phyloP scores from a whole-genome alignment of 2,888 invertebrate species.

The Acronicta psi region DNA sequence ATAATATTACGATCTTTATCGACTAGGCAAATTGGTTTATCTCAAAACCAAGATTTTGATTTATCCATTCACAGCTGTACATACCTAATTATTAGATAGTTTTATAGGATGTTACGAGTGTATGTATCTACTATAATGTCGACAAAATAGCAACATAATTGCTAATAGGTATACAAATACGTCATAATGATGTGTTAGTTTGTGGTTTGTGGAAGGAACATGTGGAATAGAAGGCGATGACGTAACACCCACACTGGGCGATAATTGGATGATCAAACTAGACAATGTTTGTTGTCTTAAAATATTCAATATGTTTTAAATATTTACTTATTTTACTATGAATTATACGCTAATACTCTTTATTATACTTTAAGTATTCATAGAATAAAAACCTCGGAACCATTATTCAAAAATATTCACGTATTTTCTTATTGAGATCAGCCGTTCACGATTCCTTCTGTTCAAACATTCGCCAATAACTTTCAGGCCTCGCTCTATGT shows the following conservation, averaged over 20 bases:
- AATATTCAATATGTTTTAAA: slow-evolving; percentile 10
- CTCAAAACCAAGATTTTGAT: slow-evolving; percentile 13
- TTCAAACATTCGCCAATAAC: slow-evolving; percentile 16
- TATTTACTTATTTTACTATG: slow-evolving; percentile 5
- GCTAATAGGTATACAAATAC: slow-evolving; percentile 21
- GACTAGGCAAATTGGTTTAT: slow-evolving; percentile 31
- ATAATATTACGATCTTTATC: too few species aligned
- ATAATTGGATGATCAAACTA: slow-evolving; percentile 24
- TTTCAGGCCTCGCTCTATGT: slow-evolving; percentile 5
- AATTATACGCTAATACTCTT: neutral
- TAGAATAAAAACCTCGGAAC: neutral
- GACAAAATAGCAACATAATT: neutral
- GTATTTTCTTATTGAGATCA: slow-evolving; percentile 1
- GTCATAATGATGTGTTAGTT: slow-evolving; percentile 17
- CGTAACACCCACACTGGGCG: slow-evolving; percentile 8
- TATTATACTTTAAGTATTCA: neutral
- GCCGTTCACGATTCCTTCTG: slow-evolving; percentile 1
- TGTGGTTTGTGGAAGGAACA: neutral
- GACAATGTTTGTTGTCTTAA: slow-evolving; percentile 12
- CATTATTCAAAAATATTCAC: neutral
- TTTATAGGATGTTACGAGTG: too few species aligned
- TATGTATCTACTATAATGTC: too few species aligned
- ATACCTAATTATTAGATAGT: neutral
- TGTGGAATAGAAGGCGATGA: slow-evolving; percentile 9
- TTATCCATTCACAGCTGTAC: slow-evolving; percentile 13